These are phyloP conservation scores for Catostomus latipinnis DNA, from an alignment of 2,797 vertebrate genomes.

Conservation along the genomic window DNA sequence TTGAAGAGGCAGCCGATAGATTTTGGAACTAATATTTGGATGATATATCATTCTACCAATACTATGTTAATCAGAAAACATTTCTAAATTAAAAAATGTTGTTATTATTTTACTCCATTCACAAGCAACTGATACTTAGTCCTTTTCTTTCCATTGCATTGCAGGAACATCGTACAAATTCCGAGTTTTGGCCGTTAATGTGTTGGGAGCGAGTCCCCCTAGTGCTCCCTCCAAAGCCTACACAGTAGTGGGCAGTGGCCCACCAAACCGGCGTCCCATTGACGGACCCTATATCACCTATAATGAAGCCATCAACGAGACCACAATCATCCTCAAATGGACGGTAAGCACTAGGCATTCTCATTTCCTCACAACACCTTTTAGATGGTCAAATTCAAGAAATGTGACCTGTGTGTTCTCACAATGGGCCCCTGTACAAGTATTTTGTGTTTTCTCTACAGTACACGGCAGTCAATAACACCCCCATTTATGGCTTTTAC, in stretches of 20 bases:
- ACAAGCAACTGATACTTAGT: neutral
- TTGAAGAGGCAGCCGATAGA: too few relatives aligned
- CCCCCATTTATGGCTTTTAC: slow-evolving; percentile 97
- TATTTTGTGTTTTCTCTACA: slow-evolving; percentile 60
- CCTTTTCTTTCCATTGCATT: slow-evolving; percentile 2
- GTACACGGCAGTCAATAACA: slow-evolving; percentile 96
- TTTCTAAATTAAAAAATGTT: too few relatives aligned
- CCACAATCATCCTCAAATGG: slow-evolving; percentile 98
- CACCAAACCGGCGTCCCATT: slow-evolving; percentile 87
- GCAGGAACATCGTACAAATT: slow-evolving; percentile 95
- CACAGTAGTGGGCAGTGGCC: slow-evolving; percentile 86
- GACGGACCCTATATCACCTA: slow-evolving; percentile 98
- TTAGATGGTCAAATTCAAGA: too few relatives aligned
- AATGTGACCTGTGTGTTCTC: too few relatives aligned
- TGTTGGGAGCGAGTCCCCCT: slow-evolving; percentile 93
- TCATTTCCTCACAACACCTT: too few relatives aligned
- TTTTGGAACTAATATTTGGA: too few relatives aligned
- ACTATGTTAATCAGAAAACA: too few relatives aligned
- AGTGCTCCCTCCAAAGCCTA: slow-evolving; percentile 92
- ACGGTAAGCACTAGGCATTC: slow-evolving; percentile 79
- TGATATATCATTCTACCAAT: too few relatives aligned
- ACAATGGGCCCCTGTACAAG: too few relatives aligned
- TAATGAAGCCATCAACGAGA: slow-evolving; percentile 96
- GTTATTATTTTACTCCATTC: too few relatives aligned
- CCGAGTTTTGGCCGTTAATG: slow-evolving; percentile 93